Evolutionary conservation across 1,140 invertebrate species (phyloP), one percentile per base, ranked within the genome.

Genomic region (Anastrepha ludens): DNA sequence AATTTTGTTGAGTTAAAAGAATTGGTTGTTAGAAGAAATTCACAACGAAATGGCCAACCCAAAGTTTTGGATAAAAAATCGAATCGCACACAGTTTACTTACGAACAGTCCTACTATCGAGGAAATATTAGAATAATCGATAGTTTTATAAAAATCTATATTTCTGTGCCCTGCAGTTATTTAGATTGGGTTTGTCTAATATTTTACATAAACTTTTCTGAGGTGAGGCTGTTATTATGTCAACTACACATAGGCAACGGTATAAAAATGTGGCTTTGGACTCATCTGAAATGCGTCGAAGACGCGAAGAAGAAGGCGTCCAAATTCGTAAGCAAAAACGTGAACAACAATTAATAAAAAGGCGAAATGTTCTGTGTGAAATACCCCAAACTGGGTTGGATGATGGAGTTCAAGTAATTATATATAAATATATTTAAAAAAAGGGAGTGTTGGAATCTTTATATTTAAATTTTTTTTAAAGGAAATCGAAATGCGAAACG

Each of bases 201-300:
- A 29, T 29, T 29, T 29, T 29, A 29, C 29, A 29, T 29, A 29
- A 29, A 29, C 29, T 29, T 29, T 29, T 29, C 1, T 29, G 29
- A 29, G 29, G 29, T 29, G 29, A 29, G 29, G 29, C 29, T 29
- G 29, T 29, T 29, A 29, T 96, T 95, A 97, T 97, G 96, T 97
- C 96, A 90, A 95, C 96, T 90, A 95, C 95, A 91, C 98, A 99
- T 93, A 97, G 98, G 91, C 97, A 98, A 94, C 96, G 98, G 88
- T 99, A 99, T 93, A 99, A 99, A 96, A 99, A 99, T 94, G 95
- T 96, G 89, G 97, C 96, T 5, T 94, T 99, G 89, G 98, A 99
- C 94, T 97, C 98, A 15, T 96, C 98, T 90, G 98, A 99, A 93
- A 94, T 99, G 87, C 94, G 99, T 41, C 95, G 98, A 86, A 94